These are phyloP conservation scores for Drosophila ogumai DNA, from an alignment of 1,140 invertebrate genomes.

Conservation along the genomic window DNA sequence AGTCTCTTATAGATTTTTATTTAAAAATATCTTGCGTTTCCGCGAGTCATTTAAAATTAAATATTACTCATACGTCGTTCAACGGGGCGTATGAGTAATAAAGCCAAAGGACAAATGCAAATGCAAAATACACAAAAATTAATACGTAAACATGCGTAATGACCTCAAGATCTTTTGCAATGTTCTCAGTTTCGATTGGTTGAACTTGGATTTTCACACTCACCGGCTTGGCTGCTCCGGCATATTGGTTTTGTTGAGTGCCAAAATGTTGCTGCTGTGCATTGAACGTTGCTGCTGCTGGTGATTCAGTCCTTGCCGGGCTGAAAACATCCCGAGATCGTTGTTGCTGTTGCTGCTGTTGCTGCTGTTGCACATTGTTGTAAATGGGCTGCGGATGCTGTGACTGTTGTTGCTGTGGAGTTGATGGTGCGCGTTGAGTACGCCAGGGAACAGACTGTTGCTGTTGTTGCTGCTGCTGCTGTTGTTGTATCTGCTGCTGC, in stretches of 20 bases:
- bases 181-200: neutral
- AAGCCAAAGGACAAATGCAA: conserved; percentile 25
- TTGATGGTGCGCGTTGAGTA: conserved; percentile 60
- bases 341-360: conserved; percentile 65
- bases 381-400: conserved; percentile 74
- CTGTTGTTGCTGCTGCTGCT: conserved; percentile 35
- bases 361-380: conserved; percentile 75
- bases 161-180: neutral
- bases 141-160: conserved; percentile 5
- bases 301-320: conserved; percentile 47
- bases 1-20: conserved; percentile 20
- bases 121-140: conserved; percentile 22
- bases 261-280: conserved; percentile 56
- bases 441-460: conserved; percentile 74
- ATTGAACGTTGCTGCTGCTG: conserved; percentile 60
- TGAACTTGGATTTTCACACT: conserved; percentile 18
- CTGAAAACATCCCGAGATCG: conserved; percentile 66
- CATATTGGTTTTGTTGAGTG: conserved; percentile 65
- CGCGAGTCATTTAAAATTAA: conserved; percentile 28
- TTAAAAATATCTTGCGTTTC: conserved; percentile 68
- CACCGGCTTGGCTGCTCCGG: conserved; percentile 70
- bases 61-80: conserved; percentile 49
- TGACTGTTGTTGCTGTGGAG: conserved; percentile 46
- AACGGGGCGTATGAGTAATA: conserved; percentile 38
- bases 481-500: conserved; percentile 49